A percentile compares a stretch with the other conserved stretches of the same genome.
Conservation (phyloP, 1,140 invertebrate species). For the Drosophila ercepeae region DNA sequence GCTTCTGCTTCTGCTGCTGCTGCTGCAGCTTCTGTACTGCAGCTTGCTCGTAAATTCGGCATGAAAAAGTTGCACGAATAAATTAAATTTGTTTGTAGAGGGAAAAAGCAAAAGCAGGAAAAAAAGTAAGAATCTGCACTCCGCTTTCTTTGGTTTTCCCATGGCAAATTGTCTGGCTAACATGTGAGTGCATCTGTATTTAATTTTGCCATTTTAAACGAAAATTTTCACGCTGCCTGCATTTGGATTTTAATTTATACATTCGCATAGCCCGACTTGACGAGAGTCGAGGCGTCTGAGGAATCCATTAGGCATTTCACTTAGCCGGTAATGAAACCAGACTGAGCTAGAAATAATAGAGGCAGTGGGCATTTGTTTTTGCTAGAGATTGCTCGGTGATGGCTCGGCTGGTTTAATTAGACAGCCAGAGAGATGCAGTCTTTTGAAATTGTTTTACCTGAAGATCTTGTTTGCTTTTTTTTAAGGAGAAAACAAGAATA, state of each 20-base stretch:
- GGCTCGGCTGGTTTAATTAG: conserved; percentile 34
- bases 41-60: conserved; percentile 69
- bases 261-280: conserved; percentile 28
- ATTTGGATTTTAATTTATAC: conserved; percentile 66
- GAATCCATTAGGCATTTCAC: conserved; percentile 46
- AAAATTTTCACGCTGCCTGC: conserved; percentile 61
- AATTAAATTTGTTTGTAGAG: conserved; percentile 76
- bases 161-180: conserved; percentile 48
- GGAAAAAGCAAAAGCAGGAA: conserved; percentile 24
- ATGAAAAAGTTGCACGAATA: conserved; percentile 71
- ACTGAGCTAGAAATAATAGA: conserved; percentile 20
- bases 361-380: conserved; percentile 23
- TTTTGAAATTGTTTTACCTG: not conserved
- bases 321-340: conserved; percentile 37
- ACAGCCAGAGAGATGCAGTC: conserved; percentile 1
- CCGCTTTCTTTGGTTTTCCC: not conserved
- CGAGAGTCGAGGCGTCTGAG: conserved; percentile 17
- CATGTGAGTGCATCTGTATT: conserved; percentile 67
- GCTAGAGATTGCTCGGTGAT: conserved; percentile 7
- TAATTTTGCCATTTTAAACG: conserved; percentile 68
- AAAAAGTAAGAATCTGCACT: conserved; percentile 32
- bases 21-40: conserved; percentile 18
- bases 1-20: conserved; percentile 21
- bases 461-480: not conserved
- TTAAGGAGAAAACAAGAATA: not conserved